Base-by-base conservation (phyloP, 2,888 invertebrate genomes). In the Heliconius ethilla region DNA sequence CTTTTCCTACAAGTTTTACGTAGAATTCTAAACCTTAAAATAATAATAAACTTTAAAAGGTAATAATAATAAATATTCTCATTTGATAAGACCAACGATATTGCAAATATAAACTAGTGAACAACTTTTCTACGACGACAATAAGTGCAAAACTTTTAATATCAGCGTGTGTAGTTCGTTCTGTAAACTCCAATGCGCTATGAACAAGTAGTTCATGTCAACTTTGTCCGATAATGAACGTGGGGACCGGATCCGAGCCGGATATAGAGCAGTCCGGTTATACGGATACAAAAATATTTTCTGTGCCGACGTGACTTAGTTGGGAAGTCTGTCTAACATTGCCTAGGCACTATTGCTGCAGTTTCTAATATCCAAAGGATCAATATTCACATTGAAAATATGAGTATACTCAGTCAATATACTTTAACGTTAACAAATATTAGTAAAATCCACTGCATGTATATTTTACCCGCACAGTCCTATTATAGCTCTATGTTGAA, bases 201-300 rank as follows among this genome's bases (percentile, higher is more conserved):
- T 81, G 78, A 79, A 75, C 78, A 69, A 79, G 70, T 78, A 77
- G 77, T 77, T 73, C 70, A 75, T 76, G 75, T 69, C 77, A 81
- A 80, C 81, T 81, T 80, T 79, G 81, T 81, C 76, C 80, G 77
- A 79, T 81, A 80, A 80, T 80, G 80, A 75, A 79, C 73, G 77
- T 74, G 51, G 73, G 73, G 73, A 62, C 74, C 77, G 74, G 74
- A 77, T 59, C 59, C 74, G 29, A 66, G 29, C 77, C 77, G 77
- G 77, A 77, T 67, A 77, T 67, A 65, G 72, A 73, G 29, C 67
- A 69, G 76, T 79, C 78, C 73, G 69, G 76, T 63, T 76, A 59
- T 76, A 73, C 33, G 78, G 55, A 37, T 78, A 74, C 69, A 74
- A 73, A 73, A 70, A 78, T 76, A 73, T 76, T 78, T 78, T 73